Conservation (phyloP, 1,140 invertebrate species). For the Helicoverpa zea region DNA sequence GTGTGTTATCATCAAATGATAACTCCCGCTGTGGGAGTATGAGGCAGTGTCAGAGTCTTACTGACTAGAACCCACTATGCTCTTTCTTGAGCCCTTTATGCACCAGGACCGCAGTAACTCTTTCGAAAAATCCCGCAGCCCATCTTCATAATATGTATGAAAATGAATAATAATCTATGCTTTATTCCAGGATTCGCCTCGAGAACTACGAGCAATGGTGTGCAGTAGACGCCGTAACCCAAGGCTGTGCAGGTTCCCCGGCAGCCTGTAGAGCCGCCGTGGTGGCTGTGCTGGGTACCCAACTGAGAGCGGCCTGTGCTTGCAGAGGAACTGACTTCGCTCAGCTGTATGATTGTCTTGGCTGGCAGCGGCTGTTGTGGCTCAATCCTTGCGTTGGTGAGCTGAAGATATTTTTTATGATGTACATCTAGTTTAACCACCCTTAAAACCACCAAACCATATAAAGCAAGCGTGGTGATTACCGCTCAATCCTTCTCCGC, state of each 20-base stretch:
- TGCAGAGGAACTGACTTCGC: conserved; percentile 94
- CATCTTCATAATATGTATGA: too few relatives aligned
- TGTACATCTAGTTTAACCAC: too few relatives aligned
- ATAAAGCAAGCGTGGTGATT: neutral
- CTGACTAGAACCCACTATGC: too few relatives aligned
- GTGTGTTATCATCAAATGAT: too few relatives aligned
- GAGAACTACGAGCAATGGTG: conserved; percentile 96
- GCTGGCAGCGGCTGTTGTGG: conserved; percentile 96
- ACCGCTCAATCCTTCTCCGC: too few relatives aligned
- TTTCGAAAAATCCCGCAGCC: too few relatives aligned
- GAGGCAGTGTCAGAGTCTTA: too few relatives aligned
- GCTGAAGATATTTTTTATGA: conserved; percentile 67
- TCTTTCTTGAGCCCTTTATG: too few relatives aligned
- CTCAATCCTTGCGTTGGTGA: conserved; percentile 96
- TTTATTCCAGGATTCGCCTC: conserved; percentile 91
- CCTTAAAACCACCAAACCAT: too few relatives aligned
- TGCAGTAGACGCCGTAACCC: conserved; percentile 95
- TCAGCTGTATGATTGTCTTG: conserved; percentile 94
- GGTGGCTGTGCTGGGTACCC: conserved; percentile 94
- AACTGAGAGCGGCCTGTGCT: conserved; percentile 93
- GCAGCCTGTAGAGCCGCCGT: conserved; percentile 93
- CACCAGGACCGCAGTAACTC: too few relatives aligned
- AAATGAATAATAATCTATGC: too few relatives aligned
- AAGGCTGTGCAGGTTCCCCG: conserved; percentile 94
- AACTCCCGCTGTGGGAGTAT: too few relatives aligned